These are phyloP conservation scores for Drepana falcataria DNA, from an alignment of 2,888 invertebrate genomes.

Conservation along the genomic window DNA sequence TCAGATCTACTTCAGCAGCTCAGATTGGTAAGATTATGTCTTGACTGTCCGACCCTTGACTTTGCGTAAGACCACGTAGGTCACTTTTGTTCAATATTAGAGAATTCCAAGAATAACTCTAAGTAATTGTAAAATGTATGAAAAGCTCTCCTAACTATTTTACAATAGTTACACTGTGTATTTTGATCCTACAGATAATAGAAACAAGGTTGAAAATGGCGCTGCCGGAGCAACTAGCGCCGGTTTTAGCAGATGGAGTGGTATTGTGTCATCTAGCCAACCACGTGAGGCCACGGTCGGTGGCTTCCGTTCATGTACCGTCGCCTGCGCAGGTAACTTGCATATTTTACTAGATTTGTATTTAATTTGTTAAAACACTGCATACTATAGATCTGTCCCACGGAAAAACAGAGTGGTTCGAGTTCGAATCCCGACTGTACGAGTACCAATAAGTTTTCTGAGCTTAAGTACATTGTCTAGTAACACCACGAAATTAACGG, in stretches of 20 bases:
- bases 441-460: too few relatives aligned
- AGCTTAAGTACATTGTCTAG: too few relatives aligned
- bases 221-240: conserved; percentile 90
- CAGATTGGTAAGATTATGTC: conserved; percentile 81
- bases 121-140: too few relatives aligned
- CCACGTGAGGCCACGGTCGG: conserved; percentile 93
- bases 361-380: not conserved
- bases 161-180: too few relatives aligned
- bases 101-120: too few relatives aligned
- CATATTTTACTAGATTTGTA: conserved; percentile 3
- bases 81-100: too few relatives aligned
- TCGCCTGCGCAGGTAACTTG: conserved; percentile 89
- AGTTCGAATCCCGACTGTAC: too few relatives aligned
- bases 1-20: conserved; percentile 90
- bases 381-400: not conserved
- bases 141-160: too few relatives aligned
- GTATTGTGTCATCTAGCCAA: conserved; percentile 96
- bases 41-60: conserved; percentile 1
- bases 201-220: conserved; percentile 94
- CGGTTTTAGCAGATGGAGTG: conserved; percentile 93
- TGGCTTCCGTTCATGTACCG: conserved; percentile 96
- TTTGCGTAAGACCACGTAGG: conserved; percentile 1
- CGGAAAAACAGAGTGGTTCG: too few relatives aligned
- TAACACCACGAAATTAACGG: too few relatives aligned
- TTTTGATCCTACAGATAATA: conserved; percentile 82